These are phyloP conservation scores for Hylaeus anthracinus DNA, from an alignment of 1,140 invertebrate genomes.

Conservation along the genomic window DNA sequence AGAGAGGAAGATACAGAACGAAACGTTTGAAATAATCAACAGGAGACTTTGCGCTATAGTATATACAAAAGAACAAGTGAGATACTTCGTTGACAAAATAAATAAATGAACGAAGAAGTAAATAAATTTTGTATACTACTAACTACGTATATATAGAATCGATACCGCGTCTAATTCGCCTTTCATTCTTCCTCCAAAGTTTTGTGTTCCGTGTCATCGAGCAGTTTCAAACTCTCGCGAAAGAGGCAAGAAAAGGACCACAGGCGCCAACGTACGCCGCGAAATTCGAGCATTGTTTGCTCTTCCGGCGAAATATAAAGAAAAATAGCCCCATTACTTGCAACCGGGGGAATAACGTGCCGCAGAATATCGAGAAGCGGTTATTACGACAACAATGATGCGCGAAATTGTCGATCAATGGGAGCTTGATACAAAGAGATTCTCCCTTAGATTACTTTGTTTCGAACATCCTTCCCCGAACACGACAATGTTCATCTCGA, in stretches of 20 bases:
- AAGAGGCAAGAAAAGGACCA: background rate
- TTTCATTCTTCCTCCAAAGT: too few species aligned
- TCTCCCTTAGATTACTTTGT: slow-evolving; percentile 56
- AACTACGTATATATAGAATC: too few species aligned
- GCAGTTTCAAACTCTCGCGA: background rate
- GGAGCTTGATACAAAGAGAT: slow-evolving; percentile 60
- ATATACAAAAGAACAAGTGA: too few species aligned
- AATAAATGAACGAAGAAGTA: too few species aligned
- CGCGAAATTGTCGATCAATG: slow-evolving; percentile 64
- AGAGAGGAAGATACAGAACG: too few species aligned
- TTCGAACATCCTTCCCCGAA: slow-evolving; percentile 32
- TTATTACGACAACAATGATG: slow-evolving; percentile 64
- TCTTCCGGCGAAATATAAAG: slow-evolving; percentile 48
- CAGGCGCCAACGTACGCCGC: background rate
- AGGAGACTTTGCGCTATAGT: too few species aligned
- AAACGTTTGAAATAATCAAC: too few species aligned
- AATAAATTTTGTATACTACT: too few species aligned
- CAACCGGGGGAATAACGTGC: slow-evolving; percentile 29
- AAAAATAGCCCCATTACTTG: slow-evolving; percentile 3
- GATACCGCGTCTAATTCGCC: too few species aligned
- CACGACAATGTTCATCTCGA: slow-evolving; percentile 46
- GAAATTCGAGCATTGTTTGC: slow-evolving; percentile 34
- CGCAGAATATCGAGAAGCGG: slow-evolving; percentile 44
- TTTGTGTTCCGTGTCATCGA: slow-evolving; percentile 4
- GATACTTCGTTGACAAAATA: too few species aligned